A percentile compares a stretch with the other conserved stretches of the same genome.
phyloP scores from a whole-genome alignment of 2,888 invertebrate species.

The Gari tellinella region DNA sequence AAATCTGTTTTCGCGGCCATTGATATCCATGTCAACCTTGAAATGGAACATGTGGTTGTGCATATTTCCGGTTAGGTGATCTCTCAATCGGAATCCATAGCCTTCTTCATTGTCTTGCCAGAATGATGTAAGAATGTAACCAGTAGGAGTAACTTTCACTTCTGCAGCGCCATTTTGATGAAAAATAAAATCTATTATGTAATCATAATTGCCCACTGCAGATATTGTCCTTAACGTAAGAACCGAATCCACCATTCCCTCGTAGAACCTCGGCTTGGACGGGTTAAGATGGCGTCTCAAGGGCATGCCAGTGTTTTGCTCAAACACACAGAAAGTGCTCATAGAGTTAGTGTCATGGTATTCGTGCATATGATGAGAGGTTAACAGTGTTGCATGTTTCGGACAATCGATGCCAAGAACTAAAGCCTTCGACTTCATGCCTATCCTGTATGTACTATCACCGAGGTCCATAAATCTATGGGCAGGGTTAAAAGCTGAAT shows the following conservation, averaged over 20 bases:
- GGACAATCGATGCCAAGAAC: conserved; percentile 80
- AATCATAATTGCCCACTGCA: conserved; percentile 77
- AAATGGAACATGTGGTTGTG: conserved; percentile 78
- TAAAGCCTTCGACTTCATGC: conserved; percentile 63
- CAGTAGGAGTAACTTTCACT: conserved; percentile 70
- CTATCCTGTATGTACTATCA: conserved; percentile 71
- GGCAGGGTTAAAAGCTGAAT: conserved; percentile 70
- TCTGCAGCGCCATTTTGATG: conserved; percentile 76
- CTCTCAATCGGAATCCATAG: conserved; percentile 70
- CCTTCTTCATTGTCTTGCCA: conserved; percentile 42
- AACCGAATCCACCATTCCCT: conserved; percentile 71
- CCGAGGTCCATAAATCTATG: conserved; percentile 66
- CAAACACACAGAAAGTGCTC: conserved; percentile 76
- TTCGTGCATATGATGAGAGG: conserved; percentile 58
- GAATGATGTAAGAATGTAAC: conserved; percentile 73
- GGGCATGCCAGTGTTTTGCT: conserved; percentile 74
- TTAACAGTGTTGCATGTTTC: conserved; percentile 68
- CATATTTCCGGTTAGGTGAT: conserved; percentile 69
- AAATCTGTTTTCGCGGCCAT: conserved; percentile 75
- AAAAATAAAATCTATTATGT: conserved; percentile 78
- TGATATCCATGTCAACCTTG: conserved; percentile 75
- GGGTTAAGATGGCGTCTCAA: conserved; percentile 70
- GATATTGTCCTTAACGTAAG: conserved; percentile 70
- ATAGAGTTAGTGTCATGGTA: conserved; percentile 30
- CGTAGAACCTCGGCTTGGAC: conserved; percentile 62